Percentiles rank a stretch among this genome's conserved stretches.
phyloP scores from a whole-genome alignment of 2,113 vertebrate species.

The Geothlypis trichas region DNA sequence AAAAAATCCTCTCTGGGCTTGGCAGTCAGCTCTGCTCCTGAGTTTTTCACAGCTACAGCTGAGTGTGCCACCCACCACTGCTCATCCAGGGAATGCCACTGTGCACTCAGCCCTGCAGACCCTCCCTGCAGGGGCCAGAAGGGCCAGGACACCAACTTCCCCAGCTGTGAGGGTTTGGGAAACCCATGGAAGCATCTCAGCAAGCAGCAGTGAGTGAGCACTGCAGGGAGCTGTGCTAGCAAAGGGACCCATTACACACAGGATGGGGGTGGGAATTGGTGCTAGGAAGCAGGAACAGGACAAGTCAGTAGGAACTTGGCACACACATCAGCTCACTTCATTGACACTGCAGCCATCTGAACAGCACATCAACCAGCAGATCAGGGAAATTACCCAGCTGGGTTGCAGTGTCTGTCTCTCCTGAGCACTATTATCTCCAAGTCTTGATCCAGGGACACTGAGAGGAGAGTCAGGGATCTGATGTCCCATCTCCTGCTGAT shows the following conservation, averaged over 20 bases:
- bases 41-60: neutral
- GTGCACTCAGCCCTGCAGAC: neutral
- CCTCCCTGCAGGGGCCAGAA: neutral
- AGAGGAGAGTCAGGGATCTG: neutral
- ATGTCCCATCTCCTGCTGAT: neutral
- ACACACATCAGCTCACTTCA: neutral
- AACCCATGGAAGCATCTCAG: neutral
- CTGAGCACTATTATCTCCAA: neutral
- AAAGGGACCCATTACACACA: neutral
- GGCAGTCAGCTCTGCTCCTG: neutral
- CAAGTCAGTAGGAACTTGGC: neutral
- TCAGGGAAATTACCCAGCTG: neutral
- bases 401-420: neutral
- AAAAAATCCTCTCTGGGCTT: neutral
- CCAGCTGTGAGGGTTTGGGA: neutral
- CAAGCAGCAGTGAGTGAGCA: neutral
- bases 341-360: neutral
- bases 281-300: neutral
- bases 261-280: neutral
- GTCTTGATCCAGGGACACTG: neutral
- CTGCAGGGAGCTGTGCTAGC: neutral
- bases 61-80: neutral
- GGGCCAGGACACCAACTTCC: neutral
- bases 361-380: neutral
- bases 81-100: neutral